A percentile compares a stretch with the other conserved stretches of the same genome.
phyloP scores from a whole-genome alignment of 1,140 invertebrate genomes.

The Philopotamus ludificatus region DNA sequence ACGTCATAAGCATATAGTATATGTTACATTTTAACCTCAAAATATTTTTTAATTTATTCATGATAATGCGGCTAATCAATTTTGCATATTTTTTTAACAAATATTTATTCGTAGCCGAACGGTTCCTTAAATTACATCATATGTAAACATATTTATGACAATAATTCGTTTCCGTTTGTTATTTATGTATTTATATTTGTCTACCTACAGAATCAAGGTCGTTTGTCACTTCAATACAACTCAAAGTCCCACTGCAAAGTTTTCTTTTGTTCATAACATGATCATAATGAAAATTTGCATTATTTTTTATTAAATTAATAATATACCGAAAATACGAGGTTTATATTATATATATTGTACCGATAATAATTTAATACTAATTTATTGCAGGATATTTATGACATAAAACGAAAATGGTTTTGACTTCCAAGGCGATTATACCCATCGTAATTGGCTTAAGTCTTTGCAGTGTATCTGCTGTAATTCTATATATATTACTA shows the following conservation, averaged over 20 bases:
- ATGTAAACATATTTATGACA: background rate
- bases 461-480: constrained; percentile 31
- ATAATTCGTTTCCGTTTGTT: background rate
- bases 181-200: background rate
- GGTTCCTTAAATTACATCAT: background rate
- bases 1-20: no score
- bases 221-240: no score
- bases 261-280: background rate
- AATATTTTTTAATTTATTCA: no score
- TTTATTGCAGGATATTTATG: background rate
- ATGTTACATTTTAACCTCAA: no score
- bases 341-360: background rate
- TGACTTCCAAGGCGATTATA: constrained; percentile 28
- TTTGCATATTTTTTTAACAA: no score
- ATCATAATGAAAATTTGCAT: background rate
- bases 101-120: background rate
- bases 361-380: background rate
- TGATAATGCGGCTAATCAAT: no score
- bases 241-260: background rate
- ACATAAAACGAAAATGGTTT: constrained; percentile 19
- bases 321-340: no score
- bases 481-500: constrained; percentile 33
- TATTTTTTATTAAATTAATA: background rate
- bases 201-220: no score
- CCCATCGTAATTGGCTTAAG: constrained; percentile 33